phyloP scores from a whole-genome alignment of 2,113 vertebrate species.

The Callithrix jacchus region DNA sequence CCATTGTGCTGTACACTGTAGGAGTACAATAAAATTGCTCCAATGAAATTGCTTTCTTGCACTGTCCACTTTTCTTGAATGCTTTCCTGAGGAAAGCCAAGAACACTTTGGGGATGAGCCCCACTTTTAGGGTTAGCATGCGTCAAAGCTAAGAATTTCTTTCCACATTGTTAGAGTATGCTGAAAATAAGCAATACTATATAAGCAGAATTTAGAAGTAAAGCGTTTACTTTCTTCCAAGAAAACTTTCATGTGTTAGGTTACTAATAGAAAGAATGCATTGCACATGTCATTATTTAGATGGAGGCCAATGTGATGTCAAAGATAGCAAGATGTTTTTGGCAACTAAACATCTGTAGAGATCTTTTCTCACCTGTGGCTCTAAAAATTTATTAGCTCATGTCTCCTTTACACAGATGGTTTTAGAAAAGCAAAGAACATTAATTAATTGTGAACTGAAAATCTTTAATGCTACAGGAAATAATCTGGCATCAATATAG shows the following conservation, averaged over 20 bases:
- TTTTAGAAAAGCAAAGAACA: background rate
- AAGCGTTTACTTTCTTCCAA: background rate
- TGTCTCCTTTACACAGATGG: background rate
- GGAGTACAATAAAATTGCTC: too few species aligned
- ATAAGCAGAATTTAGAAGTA: background rate
- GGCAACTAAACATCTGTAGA: background rate
- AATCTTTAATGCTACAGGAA: background rate
- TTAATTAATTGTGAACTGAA: background rate
- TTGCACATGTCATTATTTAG: background rate
- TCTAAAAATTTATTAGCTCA: background rate
- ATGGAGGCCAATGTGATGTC: background rate
- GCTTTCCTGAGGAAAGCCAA: too few species aligned
- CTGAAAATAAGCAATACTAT: background rate
- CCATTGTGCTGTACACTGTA: too few species aligned
- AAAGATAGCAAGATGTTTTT: background rate
- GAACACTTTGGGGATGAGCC: too few species aligned
- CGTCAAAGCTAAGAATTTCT: too few species aligned
- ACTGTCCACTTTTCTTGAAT: too few species aligned
- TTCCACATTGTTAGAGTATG: background rate
- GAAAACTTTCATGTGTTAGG: background rate
- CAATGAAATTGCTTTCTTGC: too few species aligned
- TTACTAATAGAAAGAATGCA: background rate
- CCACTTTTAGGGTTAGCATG: too few species aligned
- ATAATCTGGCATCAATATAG: background rate
- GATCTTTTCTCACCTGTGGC: background rate